Base-by-base conservation (phyloP, 2,888 invertebrate genomes). In the Acanthacorydalis orientalis region DNA sequence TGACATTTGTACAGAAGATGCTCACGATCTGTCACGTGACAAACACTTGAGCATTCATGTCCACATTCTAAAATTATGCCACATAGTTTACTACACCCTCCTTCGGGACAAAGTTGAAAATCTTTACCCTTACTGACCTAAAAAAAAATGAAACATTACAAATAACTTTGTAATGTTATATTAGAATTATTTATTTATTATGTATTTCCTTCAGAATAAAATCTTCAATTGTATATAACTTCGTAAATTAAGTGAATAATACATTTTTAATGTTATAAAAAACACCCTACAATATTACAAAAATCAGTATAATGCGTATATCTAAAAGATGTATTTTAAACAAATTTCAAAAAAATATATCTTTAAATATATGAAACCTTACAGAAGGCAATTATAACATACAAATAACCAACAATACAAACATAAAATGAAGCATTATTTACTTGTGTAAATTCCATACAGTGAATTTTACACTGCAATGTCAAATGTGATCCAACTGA, bases 61-160 rank as follows among this genome's bases (percentile, higher is more conserved):
- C 76, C 77, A 58, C 84, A 85, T 1, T 53, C 48, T 41, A 79
- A 59, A 3, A 59, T 57, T 37, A 56, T 55, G 14, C 67, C 64
- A 57, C 84, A 85, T 14, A 61, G 60, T 39, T 57, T 50, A 32
- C 59, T 57, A 57, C 83, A 84, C 1, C 83, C 83, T 1, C 78
- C 78, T 61, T 77, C 74, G 0, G 72, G 66, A 7, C 72, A 65
- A 31, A 67, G 62, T 7, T 59, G 49, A 55, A 75, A 76, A 55
- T 75, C 74, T 31, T 58, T 56, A 2, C 57, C 52, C 14, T 51
- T 57, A 4, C 57, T 53, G 43, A 68, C 57, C 68, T 68, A 52
- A 14, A 46, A 49, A 50, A 34, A 16, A 12, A 44, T 16, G 4
- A 23, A 4, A 23, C 23, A 23, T 23, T 6, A 23, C 8, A 34